Base-by-base conservation (phyloP, 2,888 invertebrate genomes). In the Leucoptera coffeella region DNA sequence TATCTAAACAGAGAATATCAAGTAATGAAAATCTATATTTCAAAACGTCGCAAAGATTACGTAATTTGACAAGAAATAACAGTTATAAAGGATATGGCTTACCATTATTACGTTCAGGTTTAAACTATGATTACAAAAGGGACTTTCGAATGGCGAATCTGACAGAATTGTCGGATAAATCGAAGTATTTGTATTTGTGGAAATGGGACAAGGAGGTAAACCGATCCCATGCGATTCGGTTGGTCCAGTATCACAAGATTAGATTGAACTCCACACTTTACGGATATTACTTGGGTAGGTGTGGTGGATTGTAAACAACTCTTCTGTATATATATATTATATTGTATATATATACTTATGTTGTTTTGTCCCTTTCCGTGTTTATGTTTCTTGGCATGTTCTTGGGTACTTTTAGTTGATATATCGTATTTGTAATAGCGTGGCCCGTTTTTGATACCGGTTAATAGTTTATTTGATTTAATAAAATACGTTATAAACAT, bases 241-340 rank as follows among this genome's bases (percentile, higher is more conserved):
- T 62, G 1, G 33, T 62, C 14, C 67, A 69, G 32, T 64, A 62
- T 35, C 61, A 65, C 27, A 69, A 67, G 52, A 57, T 60, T 2
- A 47, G 61, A 4, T 36, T 38, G 1, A 67, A 67, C 40, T 59
- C 65, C 13, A 65, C 64, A 2, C 35, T 65, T 4, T 67, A 59
- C 33, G 55, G 47, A 4, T 35, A 42, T 34, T 51, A 46, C 39
- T 44, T 67, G 32, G 69, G 69, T 67, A 38, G 44, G 47, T 30
- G 11, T 9, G 9, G n/a, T n/a, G n/a, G n/a, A n/a, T n/a, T n/a
- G n/a, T n/a, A n/a, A n/a, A n/a, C n/a, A n/a, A n/a, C n/a, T n/a
- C n/a, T n/a, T n/a, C n/a, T n/a, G n/a, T n/a, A n/a, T n/a, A n/a
- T n/a, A n/a, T n/a, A n/a, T n/a, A n/a, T n/a, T n/a, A n/a, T n/a